Evolutionary conservation across 2,797 vertebrate genomes (phyloP), one percentile per base, ranked within the genome.

Genomic region (Nyctibius grandis): DNA sequence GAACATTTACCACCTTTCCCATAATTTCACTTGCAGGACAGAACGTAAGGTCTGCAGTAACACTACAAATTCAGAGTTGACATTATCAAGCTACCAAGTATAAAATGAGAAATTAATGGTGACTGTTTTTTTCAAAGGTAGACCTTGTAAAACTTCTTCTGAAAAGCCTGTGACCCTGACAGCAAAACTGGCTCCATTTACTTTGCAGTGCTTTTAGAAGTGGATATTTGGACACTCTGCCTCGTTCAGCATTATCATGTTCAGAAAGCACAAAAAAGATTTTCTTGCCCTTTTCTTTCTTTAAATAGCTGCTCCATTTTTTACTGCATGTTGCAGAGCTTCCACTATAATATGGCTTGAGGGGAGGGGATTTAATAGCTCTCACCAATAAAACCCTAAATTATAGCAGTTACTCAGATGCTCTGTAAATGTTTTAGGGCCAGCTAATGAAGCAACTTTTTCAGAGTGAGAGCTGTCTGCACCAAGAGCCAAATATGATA

Each of bases 351-450:
- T 31, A 16, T 45, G 89, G 42, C 64, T 89, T 60, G 25, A 10
- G 67, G 33, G 70, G 12, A 91, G 84, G 60, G 5, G 11, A 88
- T 89, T 91, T 93, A 94, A 93, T 86, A 54, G 59, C 56, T 94
- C 23, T 65, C 63, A 93, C 95, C 80, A 91, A 94, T 95, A 91
- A 91, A 83, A 74, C 18, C 29, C 90, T 83, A 91, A 88, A 84
- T 83, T 40, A 77, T 88, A 93, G 91, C 23, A 96, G 93, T 96
- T 96, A 97, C 96, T 96, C 94, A 97, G 51, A 92, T 69, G 44
- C 28, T 69, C 72, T 89, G 64, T 95, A 96, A 97, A 96, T 96
- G 69, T 96, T 97, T 98, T 83, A 97, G 85, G 56, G 72, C 18
- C 57, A 81, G 78, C 14, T 95, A 96, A 95, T 93, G 89, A 97